Evolutionary conservation across 2,888 invertebrate genomes (phyloP).

Genomic region (Xestoiulus laeticollis): DNA sequence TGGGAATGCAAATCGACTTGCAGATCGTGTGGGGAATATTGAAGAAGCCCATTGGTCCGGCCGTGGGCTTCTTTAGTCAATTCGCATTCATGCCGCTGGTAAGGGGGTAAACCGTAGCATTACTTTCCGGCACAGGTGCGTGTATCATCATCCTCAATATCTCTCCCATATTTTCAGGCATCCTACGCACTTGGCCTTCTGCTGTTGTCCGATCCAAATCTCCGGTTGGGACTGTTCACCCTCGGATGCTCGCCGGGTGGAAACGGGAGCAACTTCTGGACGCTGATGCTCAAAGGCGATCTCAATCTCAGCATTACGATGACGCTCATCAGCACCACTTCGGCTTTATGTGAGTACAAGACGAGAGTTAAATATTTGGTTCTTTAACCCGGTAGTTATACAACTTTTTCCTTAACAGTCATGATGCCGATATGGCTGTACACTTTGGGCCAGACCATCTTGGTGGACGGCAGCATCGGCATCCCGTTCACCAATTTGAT

Average conservation of each 20-base stretch:
- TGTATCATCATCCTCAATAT: neutral
- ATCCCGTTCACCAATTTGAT: slow-evolving; percentile 65
- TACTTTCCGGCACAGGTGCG: too few species aligned
- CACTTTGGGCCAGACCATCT: slow-evolving; percentile 64
- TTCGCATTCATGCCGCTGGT: slow-evolving; percentile 69
- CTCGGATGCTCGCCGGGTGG: slow-evolving; percentile 67
- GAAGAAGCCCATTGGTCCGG: slow-evolving; percentile 66
- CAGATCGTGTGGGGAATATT: slow-evolving; percentile 63
- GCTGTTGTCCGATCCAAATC: slow-evolving; percentile 58
- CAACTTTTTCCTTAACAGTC: slow-evolving; percentile 61
- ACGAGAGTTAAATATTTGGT: neutral
- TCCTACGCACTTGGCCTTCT: slow-evolving; percentile 57
- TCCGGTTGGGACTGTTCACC: slow-evolving; percentile 66
- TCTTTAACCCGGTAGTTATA: too few species aligned
- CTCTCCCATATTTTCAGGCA: slow-evolving; percentile 56
- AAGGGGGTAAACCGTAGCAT: slow-evolving; percentile 56
- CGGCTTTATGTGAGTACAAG: slow-evolving; percentile 65
- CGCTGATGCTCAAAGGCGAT: slow-evolving; percentile 67
- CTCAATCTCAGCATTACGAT: slow-evolving; percentile 68
- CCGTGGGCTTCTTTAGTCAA: slow-evolving; percentile 67
- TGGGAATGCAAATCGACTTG: slow-evolving; percentile 66
- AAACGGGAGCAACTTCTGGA: slow-evolving; percentile 68
- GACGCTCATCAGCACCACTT: slow-evolving; percentile 67
- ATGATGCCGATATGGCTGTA: slow-evolving; percentile 69
- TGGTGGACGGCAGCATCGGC: slow-evolving; percentile 59